Evolutionary conservation across 92 coral and sea anemone genomes (phyloP).

Genomic region (Palythoa caribaeorum): DNA sequence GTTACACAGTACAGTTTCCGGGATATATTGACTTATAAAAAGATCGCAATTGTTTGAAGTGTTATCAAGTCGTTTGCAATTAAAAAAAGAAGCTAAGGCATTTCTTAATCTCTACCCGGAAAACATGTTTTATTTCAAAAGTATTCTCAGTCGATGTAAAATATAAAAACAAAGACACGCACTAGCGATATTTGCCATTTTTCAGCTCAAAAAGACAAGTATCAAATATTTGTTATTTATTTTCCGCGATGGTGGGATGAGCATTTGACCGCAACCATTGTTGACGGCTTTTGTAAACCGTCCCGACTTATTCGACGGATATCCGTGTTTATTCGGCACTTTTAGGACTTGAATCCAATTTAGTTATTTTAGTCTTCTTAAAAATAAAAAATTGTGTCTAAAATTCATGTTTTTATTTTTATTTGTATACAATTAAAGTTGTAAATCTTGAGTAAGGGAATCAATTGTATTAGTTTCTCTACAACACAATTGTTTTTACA

Average conservation of each 20-base stretch:
- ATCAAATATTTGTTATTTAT: too few relatives aligned
- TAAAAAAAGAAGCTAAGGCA: not conserved
- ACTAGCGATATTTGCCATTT: not conserved
- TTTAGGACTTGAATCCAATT: slow-evolving; percentile 6
- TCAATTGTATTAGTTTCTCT: too few relatives aligned
- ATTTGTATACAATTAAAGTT: too few relatives aligned
- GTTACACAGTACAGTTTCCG: not conserved
- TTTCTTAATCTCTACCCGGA: not conserved
- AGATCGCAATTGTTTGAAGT: slow-evolving; percentile 1
- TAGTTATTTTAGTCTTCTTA: not conserved
- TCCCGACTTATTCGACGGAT: not conserved
- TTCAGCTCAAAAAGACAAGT: not conserved
- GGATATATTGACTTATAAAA: not conserved
- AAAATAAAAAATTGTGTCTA: too few relatives aligned
- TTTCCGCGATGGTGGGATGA: not conserved
- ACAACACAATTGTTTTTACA: too few relatives aligned
- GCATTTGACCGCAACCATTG: not conserved
- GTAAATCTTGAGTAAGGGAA: too few relatives aligned
- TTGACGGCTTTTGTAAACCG: not conserved
- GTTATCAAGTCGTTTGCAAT: slow-evolving; percentile 14
- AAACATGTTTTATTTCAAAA: not conserved
- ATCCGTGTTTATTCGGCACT: slow-evolving; percentile 44
- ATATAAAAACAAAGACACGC: not conserved
- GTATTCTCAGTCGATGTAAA: not conserved
- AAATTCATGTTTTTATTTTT: too few relatives aligned